Base-by-base conservation (phyloP, 2,797 vertebrate species). In the Sarcophilus harrisii region DNA sequence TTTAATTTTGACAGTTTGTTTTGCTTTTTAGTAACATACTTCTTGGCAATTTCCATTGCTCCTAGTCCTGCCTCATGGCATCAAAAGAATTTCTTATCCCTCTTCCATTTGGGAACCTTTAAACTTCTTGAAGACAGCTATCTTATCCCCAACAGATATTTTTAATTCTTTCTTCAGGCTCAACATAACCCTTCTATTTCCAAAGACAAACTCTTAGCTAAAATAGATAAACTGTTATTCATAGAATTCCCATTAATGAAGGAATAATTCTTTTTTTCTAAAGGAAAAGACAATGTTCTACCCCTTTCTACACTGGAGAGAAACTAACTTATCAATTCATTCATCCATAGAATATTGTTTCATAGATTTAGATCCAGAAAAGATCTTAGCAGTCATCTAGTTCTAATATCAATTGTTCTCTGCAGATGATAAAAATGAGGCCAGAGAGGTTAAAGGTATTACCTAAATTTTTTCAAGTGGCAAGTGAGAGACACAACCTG, bases 381-480 rank as follows among this genome's bases (percentile, higher is more conserved):
- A 81, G 66, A 81, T 29, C 6, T 45, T 81, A 66, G n/a, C 16
- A 5, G 66, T 81, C 66, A 18, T 81, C 66, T 81, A 81, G n/a
- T 81, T 81, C 66, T 45, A 38, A 66, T 5, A 5, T 38, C 32
- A 32, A 45, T 54, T 58, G 92, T 55, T 93, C 28, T 87, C 54
- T 73, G 18, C 1, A 12, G 30, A 73, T 0, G 0, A 2, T 13
- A 54, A n/a, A 87, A 0, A 2, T 4, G 24, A 54, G 29, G 24
- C 18, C 32, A n/a, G 14, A 66, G 13, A 66, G 62, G 62, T 66
- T 95, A 89, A 81, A 45, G 59, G 32, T 66, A 5, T 55, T 49
- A 1, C 1, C 57, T 29, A 38, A 10, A 0, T 0, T 55, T 32
- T 45, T 30, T 93, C 95, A 87, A 38, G 10, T 57, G 21, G 9